Base-by-base conservation (phyloP, 2,888 invertebrate genomes). In the Nemotelus pantherinus region DNA sequence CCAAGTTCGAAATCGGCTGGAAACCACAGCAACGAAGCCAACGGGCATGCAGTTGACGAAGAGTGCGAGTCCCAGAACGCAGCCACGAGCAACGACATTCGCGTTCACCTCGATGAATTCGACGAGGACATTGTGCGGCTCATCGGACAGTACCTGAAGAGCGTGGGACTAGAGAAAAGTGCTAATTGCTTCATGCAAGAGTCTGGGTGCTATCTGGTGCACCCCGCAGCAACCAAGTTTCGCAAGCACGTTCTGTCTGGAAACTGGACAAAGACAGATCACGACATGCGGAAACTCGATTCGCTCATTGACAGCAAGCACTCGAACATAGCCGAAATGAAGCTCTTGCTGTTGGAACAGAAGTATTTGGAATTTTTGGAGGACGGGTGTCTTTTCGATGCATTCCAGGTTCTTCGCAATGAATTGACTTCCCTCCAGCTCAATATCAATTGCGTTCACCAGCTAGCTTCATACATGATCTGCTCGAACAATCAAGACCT, bases 71-170 rank as follows among this genome's bases (percentile, higher is more conserved):
- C 65, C 2, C 77, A 77, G 67, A 79, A 79, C 60, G 79, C 77
- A 6, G 65, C 77, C 5, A 47, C 77, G 4, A 77, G 77, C 63
- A 79, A 79, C 75, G 79, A 77, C 5, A 81, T 81, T 79, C 80
- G 92, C 84, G 90, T 92, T 79, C 92, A 92, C 83, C 90, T 95
- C 89, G 91, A 91, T 84, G 92, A 92, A 87, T 91, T 93, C 47
- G 96, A 96, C 88, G 95, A 96, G 88, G 98, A 99, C 88, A 97
- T 98, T 84, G 96, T 99, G 82, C 92, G 98, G 83, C 92, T 99
- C 82, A 97, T 99, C 84, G 98, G 98, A 4, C 98, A n/a, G n/a
- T n/a, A n/a, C n/a, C n/a, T n/a, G n/a, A n/a, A n/a, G n/a, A n/a
- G n/a, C n/a, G n/a, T n/a, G n/a, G n/a, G n/a, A n/a, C n/a, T n/a